phyloP scores from a whole-genome alignment of 2,888 invertebrate species.

The Volucella inanis region DNA sequence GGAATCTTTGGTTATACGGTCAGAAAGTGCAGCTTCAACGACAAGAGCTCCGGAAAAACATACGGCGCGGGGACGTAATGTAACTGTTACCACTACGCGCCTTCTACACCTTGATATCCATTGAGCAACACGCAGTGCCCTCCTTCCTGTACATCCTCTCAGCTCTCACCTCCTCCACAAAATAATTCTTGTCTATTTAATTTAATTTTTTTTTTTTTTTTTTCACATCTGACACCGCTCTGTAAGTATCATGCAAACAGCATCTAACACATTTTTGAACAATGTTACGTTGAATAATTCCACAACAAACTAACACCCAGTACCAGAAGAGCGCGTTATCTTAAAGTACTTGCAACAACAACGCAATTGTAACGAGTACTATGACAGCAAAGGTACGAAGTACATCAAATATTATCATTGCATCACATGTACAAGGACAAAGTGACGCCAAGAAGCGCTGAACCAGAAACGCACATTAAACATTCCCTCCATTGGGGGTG shows the following conservation, averaged over 20 bases:
- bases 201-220: slow-evolving; percentile 28
- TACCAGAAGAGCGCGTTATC: neutral
- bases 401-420: slow-evolving; percentile 66
- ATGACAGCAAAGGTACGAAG: slow-evolving; percentile 4
- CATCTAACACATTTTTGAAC: slow-evolving; percentile 64
- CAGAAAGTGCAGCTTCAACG: too few relatives aligned
- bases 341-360: too few relatives aligned
- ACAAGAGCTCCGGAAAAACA: too few relatives aligned
- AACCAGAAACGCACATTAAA: slow-evolving; percentile 71
- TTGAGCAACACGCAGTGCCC: too few relatives aligned
- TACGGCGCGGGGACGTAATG: too few relatives aligned
- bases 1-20: too few relatives aligned
- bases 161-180: too few relatives aligned
- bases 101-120: too few relatives aligned
- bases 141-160: too few relatives aligned
- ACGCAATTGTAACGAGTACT: neutral
- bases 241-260: slow-evolving; percentile 62
- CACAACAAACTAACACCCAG: slow-evolving; percentile 38
- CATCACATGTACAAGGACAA: slow-evolving; percentile 59
- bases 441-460: slow-evolving; percentile 70
- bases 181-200: too few relatives aligned
- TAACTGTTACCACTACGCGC: too few relatives aligned
- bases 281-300: slow-evolving; percentile 69
- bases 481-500: slow-evolving; percentile 16
- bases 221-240: slow-evolving; percentile 32